Evolutionary conservation across 2,113 vertebrate species (phyloP).

Genomic region (Antechinus stuartii): DNA sequence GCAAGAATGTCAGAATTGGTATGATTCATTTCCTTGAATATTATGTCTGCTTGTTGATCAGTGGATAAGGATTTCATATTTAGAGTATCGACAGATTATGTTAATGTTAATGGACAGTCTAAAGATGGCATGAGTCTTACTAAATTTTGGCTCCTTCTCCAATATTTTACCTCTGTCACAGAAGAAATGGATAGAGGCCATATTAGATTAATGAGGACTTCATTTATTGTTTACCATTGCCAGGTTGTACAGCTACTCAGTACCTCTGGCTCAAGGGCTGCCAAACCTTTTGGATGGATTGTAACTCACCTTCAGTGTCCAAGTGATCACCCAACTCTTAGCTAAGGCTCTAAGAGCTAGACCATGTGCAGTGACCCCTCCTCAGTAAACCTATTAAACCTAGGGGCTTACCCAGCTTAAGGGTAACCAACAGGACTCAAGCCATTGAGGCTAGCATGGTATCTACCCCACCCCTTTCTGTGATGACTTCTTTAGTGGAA

Average conservation of each 20-base stretch:
- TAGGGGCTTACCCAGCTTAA: background rate
- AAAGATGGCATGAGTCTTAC: background rate
- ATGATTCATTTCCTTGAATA: background rate
- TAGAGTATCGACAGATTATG: background rate
- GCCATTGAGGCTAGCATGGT: background rate
- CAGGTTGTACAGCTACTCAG: background rate
- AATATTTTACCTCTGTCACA: background rate
- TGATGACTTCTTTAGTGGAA: background rate
- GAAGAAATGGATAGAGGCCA: background rate
- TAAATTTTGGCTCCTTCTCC: background rate
- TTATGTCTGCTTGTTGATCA: background rate
- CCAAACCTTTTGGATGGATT: no score
- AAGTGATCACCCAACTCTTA: no score
- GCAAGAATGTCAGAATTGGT: background rate
- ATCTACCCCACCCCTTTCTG: background rate
- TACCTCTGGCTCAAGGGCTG: no score
- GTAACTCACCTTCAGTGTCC: no score
- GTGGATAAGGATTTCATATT: background rate
- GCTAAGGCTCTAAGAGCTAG: no score
- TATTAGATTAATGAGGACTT: background rate
- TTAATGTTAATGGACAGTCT: background rate
- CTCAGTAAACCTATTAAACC: no score
- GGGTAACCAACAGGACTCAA: background rate
- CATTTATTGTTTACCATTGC: background rate
- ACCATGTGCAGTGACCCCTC: no score